Conservation (phyloP, 2,113 vertebrate species). For the Corythaixoides concolor region DNA sequence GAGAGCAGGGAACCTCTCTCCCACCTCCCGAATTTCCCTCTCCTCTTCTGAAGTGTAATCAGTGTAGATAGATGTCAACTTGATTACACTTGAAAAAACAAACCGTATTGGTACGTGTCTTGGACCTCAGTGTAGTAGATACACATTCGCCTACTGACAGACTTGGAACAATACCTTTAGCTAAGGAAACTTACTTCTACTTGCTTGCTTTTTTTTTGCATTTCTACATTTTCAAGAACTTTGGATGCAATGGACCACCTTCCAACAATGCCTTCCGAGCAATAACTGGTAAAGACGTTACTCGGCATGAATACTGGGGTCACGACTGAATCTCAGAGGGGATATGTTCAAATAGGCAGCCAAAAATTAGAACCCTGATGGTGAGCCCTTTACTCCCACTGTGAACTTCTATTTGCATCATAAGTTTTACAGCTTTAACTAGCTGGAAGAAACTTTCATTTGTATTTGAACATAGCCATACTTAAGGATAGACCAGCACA, state of each 20-base stretch:
- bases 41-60: conserved; percentile 56
- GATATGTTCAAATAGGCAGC: neutral
- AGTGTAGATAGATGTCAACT: conserved; percentile 65
- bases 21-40: conserved; percentile 43
- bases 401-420: neutral
- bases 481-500: neutral
- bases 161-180: conserved; percentile 40
- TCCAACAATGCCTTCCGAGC: neutral
- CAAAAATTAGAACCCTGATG: neutral
- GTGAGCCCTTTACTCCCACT: neutral
- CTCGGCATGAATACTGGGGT: rapidly evolving
- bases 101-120: conserved; percentile 4
- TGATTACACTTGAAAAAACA: conserved; percentile 20
- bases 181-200: neutral
- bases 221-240: neutral
- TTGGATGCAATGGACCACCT: neutral
- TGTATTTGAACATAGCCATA: neutral
- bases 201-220: neutral
- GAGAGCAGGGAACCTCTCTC: conserved; percentile 52
- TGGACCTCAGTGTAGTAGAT: neutral
- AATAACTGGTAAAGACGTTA: neutral
- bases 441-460: neutral
- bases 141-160: neutral
- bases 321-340: neutral
- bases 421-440: neutral